Percentiles rank a stretch among this genome's conserved stretches.
These are phyloP conservation scores for Scaptomyza cyrtandrae DNA, from an alignment of 2,888 invertebrate genomes.

Conservation along the genomic window DNA sequence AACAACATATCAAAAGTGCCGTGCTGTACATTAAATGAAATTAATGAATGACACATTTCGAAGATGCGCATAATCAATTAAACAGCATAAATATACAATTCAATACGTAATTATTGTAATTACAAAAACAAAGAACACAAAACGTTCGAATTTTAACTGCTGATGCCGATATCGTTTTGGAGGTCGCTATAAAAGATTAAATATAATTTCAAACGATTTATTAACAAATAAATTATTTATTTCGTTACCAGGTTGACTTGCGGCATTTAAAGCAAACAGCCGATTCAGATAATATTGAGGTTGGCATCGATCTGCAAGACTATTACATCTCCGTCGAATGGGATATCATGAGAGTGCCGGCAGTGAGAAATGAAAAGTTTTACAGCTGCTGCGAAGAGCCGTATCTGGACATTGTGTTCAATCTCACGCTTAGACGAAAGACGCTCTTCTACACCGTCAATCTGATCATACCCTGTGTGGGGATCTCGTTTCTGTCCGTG, in stretches of 20 bases:
- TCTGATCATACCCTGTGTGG: conserved; percentile 98
- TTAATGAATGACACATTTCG: not conserved
- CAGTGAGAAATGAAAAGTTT: conserved; percentile 94
- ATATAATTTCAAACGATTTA: too few relatives aligned
- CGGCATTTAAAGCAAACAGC: conserved; percentile 94
- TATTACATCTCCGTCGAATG: conserved; percentile 99
- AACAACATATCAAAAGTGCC: not conserved
- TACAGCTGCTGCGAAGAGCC: conserved; percentile 99
- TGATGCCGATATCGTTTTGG: too few relatives aligned
- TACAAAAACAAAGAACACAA: not conserved
- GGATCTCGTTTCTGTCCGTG: conserved; percentile 98
- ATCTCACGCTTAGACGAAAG: conserved; percentile 96
- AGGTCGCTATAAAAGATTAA: too few relatives aligned
- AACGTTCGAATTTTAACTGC: not conserved
- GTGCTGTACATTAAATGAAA: not conserved
- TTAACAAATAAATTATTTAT: not conserved
- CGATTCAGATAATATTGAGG: conserved; percentile 94
- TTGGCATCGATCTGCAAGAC: conserved; percentile 96
- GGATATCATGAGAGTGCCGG: conserved; percentile 98
- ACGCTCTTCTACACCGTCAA: conserved; percentile 99
- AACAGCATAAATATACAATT: not conserved
- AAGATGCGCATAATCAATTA: not conserved
- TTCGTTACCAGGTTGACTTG: conserved; percentile 90
- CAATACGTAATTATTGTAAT: not conserved
- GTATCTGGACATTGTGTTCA: conserved; percentile 98